Conservation (phyloP, 2,888 invertebrate species). For the Drosophila birchii region DNA sequence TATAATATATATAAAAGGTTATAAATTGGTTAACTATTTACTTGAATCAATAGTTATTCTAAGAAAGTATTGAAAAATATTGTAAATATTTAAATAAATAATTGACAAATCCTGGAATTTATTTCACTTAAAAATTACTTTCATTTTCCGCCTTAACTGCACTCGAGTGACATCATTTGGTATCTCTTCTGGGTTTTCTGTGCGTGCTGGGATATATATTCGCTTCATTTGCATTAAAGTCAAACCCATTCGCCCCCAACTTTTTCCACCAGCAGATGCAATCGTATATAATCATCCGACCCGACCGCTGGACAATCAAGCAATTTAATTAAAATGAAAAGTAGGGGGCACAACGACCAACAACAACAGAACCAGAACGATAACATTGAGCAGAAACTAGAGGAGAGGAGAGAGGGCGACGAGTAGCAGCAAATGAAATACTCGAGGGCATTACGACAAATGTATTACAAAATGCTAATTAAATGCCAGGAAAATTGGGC, state of each 20-base stretch:
- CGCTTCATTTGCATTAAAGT: conserved; percentile 35
- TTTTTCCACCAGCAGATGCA: conserved; percentile 22
- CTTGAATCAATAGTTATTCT: neutral
- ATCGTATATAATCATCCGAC: conserved; percentile 45
- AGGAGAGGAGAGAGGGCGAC: neutral
- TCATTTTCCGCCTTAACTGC: conserved; percentile 8
- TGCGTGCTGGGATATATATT: conserved; percentile 5
- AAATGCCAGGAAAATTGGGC: conserved; percentile 69
- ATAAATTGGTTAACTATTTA: conserved; percentile 1
- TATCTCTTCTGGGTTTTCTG: neutral
- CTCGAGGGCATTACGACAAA: conserved; percentile 68
- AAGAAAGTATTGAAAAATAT: neutral
- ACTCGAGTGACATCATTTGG: conserved; percentile 17
- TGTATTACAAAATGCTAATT: conserved; percentile 79
- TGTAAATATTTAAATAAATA: neutral
- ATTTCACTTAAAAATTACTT: neutral
- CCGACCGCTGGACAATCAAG: conserved; percentile 51
- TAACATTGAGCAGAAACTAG: neutral
- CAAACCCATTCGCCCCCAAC: conserved; percentile 3
- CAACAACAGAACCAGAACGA: conserved; percentile 1
- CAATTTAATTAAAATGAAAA: conserved; percentile 77
- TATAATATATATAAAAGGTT: neutral
- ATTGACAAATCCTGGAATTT: neutral
- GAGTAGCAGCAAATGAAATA: conserved; percentile 47
- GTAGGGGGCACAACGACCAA: conserved; percentile 38